These are phyloP conservation scores for Pseudomyrmex gracilis DNA, from an alignment of 1,140 invertebrate species.

Conservation along the genomic window DNA sequence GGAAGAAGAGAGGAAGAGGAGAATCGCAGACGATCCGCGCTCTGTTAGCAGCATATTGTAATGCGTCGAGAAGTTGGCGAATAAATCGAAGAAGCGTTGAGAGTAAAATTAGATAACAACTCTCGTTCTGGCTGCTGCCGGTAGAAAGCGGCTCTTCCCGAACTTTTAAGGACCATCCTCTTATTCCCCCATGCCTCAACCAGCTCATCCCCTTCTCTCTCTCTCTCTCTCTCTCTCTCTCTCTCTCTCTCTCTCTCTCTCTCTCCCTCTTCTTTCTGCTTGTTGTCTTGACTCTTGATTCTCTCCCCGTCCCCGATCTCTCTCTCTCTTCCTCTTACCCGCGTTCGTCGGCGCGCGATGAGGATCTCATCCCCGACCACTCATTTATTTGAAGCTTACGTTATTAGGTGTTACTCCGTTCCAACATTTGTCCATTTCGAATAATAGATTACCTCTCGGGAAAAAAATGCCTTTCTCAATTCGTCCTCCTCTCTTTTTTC, in stretches of 20 bases:
- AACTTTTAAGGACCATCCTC: conserved; percentile 85
- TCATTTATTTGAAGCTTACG: conserved; percentile 78
- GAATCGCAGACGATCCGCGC: conserved; percentile 75
- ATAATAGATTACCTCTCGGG: conserved; percentile 77
- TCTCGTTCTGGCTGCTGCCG: conserved; percentile 78
- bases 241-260: conserved; percentile 32
- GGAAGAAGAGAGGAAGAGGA: conserved; percentile 63
- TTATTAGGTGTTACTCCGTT: conserved; percentile 81
- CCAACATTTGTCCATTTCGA: conserved; percentile 79
- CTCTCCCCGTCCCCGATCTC: conserved; percentile 15
- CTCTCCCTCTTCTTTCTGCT: conserved; percentile 29
- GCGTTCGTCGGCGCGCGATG: conserved; percentile 45
- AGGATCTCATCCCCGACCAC: conserved; percentile 72
- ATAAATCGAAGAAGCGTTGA: conserved; percentile 86
- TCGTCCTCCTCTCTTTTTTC: background rate
- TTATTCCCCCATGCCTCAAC: conserved; percentile 74
- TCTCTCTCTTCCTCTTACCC: conserved; percentile 18
- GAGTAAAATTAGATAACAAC: conserved; percentile 86
- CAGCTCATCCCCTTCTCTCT: conserved; percentile 51
- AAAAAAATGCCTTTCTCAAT: conserved; percentile 49
- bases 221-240: conserved; percentile 47
- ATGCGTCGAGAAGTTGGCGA: conserved; percentile 85
- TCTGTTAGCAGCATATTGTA: conserved; percentile 85
- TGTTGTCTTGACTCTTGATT: conserved; percentile 28
- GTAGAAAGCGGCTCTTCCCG: conserved; percentile 79